phyloP scores from a whole-genome alignment of 2,888 invertebrate species.

The Tineola bisselliella region DNA sequence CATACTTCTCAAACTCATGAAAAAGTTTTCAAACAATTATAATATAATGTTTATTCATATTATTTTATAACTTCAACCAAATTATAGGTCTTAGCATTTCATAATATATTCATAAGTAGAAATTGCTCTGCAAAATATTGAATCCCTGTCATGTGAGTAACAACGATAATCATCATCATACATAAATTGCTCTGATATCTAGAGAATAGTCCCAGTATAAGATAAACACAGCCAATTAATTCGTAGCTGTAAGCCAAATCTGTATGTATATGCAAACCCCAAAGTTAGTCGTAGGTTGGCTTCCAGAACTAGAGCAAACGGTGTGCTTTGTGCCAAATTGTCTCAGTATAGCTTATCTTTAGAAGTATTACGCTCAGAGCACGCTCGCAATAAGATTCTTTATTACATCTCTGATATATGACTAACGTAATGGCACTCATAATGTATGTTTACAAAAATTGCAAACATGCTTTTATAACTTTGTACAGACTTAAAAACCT shows the following conservation, averaged over 20 bases:
- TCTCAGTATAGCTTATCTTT: constrained; percentile 62
- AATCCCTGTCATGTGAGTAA: too few relatives aligned
- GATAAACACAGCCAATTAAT: constrained; percentile 56
- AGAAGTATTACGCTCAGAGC: constrained; percentile 51
- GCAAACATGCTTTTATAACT: background rate
- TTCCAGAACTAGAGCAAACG: constrained; percentile 45
- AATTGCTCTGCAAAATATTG: too few relatives aligned
- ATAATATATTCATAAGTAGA: too few relatives aligned
- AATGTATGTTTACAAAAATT: background rate
- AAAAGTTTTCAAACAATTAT: background rate
- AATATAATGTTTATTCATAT: background rate
- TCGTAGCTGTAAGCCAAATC: constrained; percentile 61
- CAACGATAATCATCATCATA: too few relatives aligned
- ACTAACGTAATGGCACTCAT: background rate
- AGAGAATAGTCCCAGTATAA: background rate
- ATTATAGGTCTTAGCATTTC: too few relatives aligned
- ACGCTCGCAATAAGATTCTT: constrained; percentile 16
- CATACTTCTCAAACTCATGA: background rate
- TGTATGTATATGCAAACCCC: constrained; percentile 61
- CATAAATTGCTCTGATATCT: background rate
- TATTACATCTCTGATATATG: constrained; percentile 3
- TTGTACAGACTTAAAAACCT: background rate
- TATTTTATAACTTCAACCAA: too few relatives aligned
- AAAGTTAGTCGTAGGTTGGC: constrained; percentile 51
- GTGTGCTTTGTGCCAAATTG: constrained; percentile 60